Evolutionary conservation across 1,140 invertebrate species (phyloP).

Genomic region (Helicoverpa armigera): DNA sequence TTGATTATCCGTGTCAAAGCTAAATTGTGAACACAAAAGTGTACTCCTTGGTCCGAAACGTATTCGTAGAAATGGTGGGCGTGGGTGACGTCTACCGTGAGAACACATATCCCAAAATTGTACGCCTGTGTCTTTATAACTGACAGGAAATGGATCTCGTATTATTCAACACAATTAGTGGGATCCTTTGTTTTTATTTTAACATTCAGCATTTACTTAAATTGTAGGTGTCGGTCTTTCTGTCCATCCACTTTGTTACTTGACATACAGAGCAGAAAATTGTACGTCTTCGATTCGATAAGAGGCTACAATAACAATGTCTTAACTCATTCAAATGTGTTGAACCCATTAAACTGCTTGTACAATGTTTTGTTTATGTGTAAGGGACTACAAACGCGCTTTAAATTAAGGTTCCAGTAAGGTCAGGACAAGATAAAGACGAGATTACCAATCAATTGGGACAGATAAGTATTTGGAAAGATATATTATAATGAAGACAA

Average conservation of each 20-base stretch:
- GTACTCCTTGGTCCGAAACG: slow-evolving; percentile 72
- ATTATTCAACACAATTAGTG: slow-evolving; percentile 49
- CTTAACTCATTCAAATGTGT: slow-evolving; percentile 10
- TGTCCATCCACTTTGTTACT: slow-evolving; percentile 48
- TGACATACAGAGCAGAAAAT: slow-evolving; percentile 47
- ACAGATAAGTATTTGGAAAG: slow-evolving; percentile 69
- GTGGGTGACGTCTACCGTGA: slow-evolving; percentile 71
- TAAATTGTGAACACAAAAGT: slow-evolving; percentile 77
- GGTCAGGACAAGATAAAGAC: slow-evolving; percentile 68
- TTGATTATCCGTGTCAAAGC: slow-evolving; percentile 64
- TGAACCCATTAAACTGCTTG: not conserved
- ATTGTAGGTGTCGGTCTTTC: slow-evolving; percentile 52
- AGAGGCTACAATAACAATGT: not conserved
- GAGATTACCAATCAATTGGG: slow-evolving; percentile 61
- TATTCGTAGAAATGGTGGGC: slow-evolving; percentile 79
- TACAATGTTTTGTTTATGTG: slow-evolving; percentile 41
- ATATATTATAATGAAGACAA: slow-evolving; percentile 82
- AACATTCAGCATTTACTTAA: slow-evolving; percentile 47
- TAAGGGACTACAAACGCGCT: slow-evolving; percentile 26
- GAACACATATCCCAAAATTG: slow-evolving; percentile 76
- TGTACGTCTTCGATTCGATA: slow-evolving; percentile 39
- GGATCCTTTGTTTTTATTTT: slow-evolving; percentile 55
- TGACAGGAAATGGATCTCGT: slow-evolving; percentile 49
- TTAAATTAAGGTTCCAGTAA: slow-evolving; percentile 50
- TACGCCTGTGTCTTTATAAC: slow-evolving; percentile 62